Evolutionary conservation across 2,113 vertebrate genomes (phyloP).

Genomic region (crab-eating macaque (Macaca fascicularis)): DNA sequence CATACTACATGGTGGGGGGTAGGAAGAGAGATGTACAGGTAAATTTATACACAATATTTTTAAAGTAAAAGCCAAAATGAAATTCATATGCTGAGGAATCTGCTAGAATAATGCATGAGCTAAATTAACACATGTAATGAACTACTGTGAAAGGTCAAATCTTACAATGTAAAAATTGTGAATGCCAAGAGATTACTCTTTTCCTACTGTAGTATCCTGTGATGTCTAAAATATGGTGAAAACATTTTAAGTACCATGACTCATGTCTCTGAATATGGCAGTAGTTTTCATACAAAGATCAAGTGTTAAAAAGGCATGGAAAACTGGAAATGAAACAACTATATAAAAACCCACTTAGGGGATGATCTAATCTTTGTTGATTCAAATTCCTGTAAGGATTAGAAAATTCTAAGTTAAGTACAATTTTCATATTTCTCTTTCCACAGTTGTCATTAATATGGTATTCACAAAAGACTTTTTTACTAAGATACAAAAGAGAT

Average conservation of each 20-base stretch:
- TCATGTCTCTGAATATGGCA: conserved; percentile 77
- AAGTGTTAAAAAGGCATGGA: conserved; percentile 77
- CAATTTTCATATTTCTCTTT: conserved; percentile 74
- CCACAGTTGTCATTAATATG: conserved; percentile 65
- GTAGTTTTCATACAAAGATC: conserved; percentile 73
- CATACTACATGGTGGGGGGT: background rate
- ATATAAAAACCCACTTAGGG: conserved; percentile 68
- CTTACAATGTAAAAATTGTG: conserved; percentile 34
- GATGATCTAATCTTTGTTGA: conserved; percentile 75
- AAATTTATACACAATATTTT: background rate
- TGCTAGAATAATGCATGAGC: background rate
- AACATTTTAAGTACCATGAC: conserved; percentile 74
- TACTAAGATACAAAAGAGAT: conserved; percentile 53
- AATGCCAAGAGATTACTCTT: conserved; percentile 42
- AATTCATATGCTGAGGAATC: background rate
- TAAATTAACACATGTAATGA: background rate
- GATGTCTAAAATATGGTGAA: conserved; percentile 65
- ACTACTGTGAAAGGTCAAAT: conserved; percentile 12
- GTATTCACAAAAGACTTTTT: conserved; percentile 62
- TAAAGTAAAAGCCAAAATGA: background rate
- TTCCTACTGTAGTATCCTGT: conserved; percentile 39
- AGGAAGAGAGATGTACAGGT: background rate
- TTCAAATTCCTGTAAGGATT: conserved; percentile 74
- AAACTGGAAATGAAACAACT: conserved; percentile 75
- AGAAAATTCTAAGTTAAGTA: conserved; percentile 63